These are phyloP conservation scores for Macrobrachium rosenbergii DNA, from an alignment of 1,140 invertebrate genomes.

Conservation along the genomic window DNA sequence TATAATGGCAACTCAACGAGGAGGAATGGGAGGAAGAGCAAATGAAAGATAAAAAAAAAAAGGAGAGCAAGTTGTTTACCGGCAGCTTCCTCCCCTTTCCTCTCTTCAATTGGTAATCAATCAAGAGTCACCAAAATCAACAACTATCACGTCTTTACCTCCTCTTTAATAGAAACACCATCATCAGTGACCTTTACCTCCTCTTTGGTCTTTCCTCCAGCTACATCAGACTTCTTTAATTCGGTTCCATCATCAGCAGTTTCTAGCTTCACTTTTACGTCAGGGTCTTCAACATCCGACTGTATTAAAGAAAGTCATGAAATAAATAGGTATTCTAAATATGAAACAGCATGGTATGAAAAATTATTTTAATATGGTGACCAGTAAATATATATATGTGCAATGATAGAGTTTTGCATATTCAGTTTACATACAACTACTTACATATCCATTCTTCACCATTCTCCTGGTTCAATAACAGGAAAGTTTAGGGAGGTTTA, in stretches of 20 bases:
- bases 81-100: not conserved
- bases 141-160: conserved; percentile 59
- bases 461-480: too few species aligned
- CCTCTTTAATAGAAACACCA: conserved; percentile 30
- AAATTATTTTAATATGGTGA: too few species aligned
- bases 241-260: not conserved
- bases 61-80: not conserved
- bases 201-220: conserved; percentile 4
- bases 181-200: conserved; percentile 12
- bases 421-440: not conserved
- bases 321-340: not conserved
- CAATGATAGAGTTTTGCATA: too few species aligned
- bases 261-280: conserved; percentile 55
- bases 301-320: not conserved
- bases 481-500: too few species aligned
- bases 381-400: too few species aligned
- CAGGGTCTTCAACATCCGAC: conserved; percentile 44
- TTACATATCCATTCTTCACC: not conserved
- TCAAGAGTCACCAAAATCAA: conserved; percentile 26
- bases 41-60: not conserved
- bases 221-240: conserved; percentile 8
- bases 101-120: not conserved
- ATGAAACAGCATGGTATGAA: too few species aligned
- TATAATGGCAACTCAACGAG: not conserved
- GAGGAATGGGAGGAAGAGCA: not conserved